A percentile compares a stretch with the other conserved stretches of the same genome.
Evolutionary conservation across 2,888 invertebrate genomes (phyloP).

Genomic region (Caenorhabditis auriculariae): DNA sequence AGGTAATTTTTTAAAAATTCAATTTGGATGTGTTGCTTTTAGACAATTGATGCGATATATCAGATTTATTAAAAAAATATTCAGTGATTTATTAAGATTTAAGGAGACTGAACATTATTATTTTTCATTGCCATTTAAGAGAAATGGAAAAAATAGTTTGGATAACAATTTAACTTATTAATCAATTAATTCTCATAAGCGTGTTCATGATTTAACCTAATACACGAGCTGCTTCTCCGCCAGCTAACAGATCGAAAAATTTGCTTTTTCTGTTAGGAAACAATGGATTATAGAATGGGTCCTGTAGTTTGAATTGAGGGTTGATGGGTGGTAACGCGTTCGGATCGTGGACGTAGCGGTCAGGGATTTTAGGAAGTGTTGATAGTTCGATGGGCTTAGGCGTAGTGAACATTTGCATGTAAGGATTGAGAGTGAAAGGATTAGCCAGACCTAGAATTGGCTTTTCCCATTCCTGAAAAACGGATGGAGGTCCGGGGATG

Average conservation of each 20-base stretch:
- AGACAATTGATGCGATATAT: neutral
- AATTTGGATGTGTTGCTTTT: neutral
- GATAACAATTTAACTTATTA: neutral
- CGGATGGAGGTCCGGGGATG: slow-evolving; percentile 24
- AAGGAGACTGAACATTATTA: neutral
- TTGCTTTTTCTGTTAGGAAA: slow-evolving; percentile 50
- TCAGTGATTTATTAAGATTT: slow-evolving; percentile 10
- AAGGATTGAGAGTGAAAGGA: slow-evolving; percentile 52
- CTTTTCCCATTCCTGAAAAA: slow-evolving; percentile 34
- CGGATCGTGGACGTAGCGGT: too few species aligned
- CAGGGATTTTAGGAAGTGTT: too few species aligned
- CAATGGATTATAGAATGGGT: slow-evolving; percentile 55
- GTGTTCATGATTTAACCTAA: neutral
- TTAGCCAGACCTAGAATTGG: slow-evolving; percentile 34
- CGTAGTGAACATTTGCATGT: slow-evolving; percentile 53
- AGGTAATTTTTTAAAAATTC: slow-evolving; percentile 18
- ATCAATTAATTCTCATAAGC: neutral
- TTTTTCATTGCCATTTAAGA: neutral
- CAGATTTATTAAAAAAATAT: slow-evolving; percentile 1
- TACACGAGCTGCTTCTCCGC: slow-evolving; percentile 35
- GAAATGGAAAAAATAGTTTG: neutral
- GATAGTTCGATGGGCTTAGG: too few species aligned
- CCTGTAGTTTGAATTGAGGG: slow-evolving; percentile 43
- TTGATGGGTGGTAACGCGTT: too few species aligned
- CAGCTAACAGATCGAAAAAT: slow-evolving; percentile 45